These are phyloP conservation scores for Phrynosoma platyrhinos DNA, from an alignment of 2,113 vertebrate genomes.

Conservation along the genomic window DNA sequence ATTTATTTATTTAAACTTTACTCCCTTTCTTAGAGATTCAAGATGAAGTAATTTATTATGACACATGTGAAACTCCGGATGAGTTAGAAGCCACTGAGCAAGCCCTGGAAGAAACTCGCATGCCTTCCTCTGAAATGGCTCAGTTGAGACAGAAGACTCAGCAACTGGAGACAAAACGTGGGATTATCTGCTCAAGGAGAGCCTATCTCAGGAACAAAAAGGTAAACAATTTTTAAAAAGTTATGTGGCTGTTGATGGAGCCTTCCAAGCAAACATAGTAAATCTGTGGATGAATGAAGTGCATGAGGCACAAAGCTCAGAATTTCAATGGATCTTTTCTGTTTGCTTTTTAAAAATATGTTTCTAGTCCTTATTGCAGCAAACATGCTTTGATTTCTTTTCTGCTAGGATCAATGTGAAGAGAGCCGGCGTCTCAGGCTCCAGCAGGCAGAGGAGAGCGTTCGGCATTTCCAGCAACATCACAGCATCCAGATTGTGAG, in stretches of 20 bases:
- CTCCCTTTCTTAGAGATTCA: conserved; percentile 86
- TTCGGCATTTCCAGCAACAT: conserved; percentile 81
- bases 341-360: not conserved
- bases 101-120: conserved; percentile 54
- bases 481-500: conserved; percentile 90
- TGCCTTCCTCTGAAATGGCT: conserved; percentile 62
- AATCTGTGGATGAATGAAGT: not conserved
- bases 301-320: not conserved
- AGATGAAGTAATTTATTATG: conserved; percentile 96
- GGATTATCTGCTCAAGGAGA: conserved; percentile 85
- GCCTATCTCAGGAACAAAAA: conserved; percentile 92
- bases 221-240: conserved; percentile 70
- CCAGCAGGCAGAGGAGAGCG: conserved; percentile 76
- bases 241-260: no score
- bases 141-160: conserved; percentile 80
- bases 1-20: conserved; percentile 50
- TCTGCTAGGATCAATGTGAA: conserved; percentile 88
- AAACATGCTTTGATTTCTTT: conserved; percentile 49
- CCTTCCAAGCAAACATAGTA: not conserved
- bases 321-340: not conserved
- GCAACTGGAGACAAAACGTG: conserved; percentile 88
- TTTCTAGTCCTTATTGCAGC: not conserved
- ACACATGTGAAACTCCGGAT: conserved; percentile 90
- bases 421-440: conserved; percentile 83
- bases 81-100: conserved; percentile 83